Percentiles rank a stretch among this genome's conserved stretches.
Evolutionary conservation across 2,888 invertebrate species (phyloP).

Genomic region (Dryocosmus kuriphilus): DNA sequence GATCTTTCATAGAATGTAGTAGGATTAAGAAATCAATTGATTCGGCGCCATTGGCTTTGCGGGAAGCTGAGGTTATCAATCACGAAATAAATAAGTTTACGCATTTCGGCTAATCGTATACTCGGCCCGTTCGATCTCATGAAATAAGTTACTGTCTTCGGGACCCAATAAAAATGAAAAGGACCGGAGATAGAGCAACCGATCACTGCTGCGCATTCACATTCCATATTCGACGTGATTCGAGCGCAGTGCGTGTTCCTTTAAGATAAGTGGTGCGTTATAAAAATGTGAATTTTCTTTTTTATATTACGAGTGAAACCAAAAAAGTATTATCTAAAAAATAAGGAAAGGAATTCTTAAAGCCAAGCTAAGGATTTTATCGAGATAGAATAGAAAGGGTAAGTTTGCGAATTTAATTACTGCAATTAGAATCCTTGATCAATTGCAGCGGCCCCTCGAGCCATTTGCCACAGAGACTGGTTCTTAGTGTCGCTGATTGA

Average conservation of each 20-base stretch:
- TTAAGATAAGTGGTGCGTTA: neutral
- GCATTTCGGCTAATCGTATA: slow-evolving; percentile 73
- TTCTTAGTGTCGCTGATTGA: slow-evolving; percentile 63
- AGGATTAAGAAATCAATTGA: slow-evolving; percentile 37
- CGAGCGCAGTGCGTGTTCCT: slow-evolving; percentile 41
- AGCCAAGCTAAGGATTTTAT: neutral
- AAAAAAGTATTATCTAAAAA: neutral
- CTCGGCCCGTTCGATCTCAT: slow-evolving; percentile 67
- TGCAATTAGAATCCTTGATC: slow-evolving; percentile 70
- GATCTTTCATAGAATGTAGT: slow-evolving; percentile 25
- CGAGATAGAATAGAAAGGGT: slow-evolving; percentile 58
- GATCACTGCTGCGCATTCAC: slow-evolving; percentile 53
- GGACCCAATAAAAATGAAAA: slow-evolving; percentile 66
- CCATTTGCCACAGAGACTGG: slow-evolving; percentile 64
- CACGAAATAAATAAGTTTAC: slow-evolving; percentile 73
- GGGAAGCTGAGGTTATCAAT: slow-evolving; percentile 73
- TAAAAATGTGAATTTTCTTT: neutral
- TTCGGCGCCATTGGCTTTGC: slow-evolving; percentile 62
- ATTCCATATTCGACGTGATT: slow-evolving; percentile 49
- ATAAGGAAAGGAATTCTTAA: neutral
- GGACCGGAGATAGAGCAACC: slow-evolving; percentile 57
- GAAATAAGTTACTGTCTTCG: slow-evolving; percentile 72
- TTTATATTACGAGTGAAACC: neutral
- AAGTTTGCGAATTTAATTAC: slow-evolving; percentile 74
- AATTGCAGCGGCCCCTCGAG: slow-evolving; percentile 67